These are phyloP conservation scores for Cephalopachus bancanus DNA, from an alignment of 2,797 vertebrate species.

Conservation along the genomic window DNA sequence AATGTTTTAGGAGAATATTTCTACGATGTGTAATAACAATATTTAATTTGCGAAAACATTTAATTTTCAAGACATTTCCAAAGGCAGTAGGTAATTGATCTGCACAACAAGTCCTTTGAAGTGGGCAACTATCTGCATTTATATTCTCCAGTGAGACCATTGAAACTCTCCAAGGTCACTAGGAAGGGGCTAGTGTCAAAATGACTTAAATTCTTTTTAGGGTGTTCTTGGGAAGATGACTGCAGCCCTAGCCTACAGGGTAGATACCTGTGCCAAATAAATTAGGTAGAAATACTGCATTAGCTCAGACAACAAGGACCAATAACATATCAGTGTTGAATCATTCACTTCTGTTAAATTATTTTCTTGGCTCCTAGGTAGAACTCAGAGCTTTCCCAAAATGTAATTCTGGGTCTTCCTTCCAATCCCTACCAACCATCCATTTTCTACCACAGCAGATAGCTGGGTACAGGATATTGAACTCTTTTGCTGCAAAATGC, in stretches of 20 bases:
- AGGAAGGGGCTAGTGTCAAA: background rate
- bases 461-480: background rate
- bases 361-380: background rate
- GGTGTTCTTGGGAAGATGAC: background rate
- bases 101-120: background rate
- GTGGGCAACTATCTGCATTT: background rate
- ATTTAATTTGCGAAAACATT: conserved; percentile 10
- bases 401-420: background rate
- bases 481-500: background rate
- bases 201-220: background rate
- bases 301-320: background rate
- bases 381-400: background rate
- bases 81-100: background rate
- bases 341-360: background rate
- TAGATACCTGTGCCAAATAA: background rate
- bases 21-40: background rate
- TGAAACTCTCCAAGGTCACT: background rate
- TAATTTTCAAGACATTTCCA: conserved; percentile 16
- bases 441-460: background rate
- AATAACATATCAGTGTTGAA: background rate
- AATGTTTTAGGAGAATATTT: background rate
- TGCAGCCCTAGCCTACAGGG: background rate
- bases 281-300: background rate
- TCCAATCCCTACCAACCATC: fast-evolving
- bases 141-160: background rate